phyloP scores from a whole-genome alignment of 1,140 invertebrate genomes.

The Parasteatoda tepidariorum region DNA sequence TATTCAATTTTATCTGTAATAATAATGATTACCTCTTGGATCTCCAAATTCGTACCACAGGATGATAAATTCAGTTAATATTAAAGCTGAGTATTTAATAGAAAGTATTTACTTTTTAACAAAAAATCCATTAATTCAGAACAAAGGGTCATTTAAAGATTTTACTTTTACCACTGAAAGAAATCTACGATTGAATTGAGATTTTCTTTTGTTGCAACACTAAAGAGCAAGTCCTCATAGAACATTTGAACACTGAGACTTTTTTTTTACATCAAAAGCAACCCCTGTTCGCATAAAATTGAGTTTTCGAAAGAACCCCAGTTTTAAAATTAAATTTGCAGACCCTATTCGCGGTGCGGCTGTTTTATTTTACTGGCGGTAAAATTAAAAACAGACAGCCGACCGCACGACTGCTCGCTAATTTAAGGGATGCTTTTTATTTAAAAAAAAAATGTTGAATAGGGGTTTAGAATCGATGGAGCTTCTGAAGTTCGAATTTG shows the following conservation, averaged over 20 bases:
- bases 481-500: too few relatives aligned
- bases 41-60: too few relatives aligned
- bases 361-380: conserved; percentile 33
- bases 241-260: neutral
- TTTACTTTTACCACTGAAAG: neutral
- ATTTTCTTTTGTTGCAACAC: neutral
- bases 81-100: too few relatives aligned
- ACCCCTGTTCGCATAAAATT: conserved; percentile 31
- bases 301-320: conserved; percentile 48
- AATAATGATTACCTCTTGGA: too few relatives aligned
- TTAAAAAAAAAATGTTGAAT: neutral
- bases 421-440: neutral
- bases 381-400: conserved; percentile 42
- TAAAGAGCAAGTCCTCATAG: neutral
- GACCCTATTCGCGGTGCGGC: conserved; percentile 9
- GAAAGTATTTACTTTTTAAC: too few relatives aligned
- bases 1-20: too few relatives aligned
- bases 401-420: neutral
- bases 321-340: conserved; percentile 45
- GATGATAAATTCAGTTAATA: too few relatives aligned
- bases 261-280: conserved; percentile 32
- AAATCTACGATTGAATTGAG: neutral
- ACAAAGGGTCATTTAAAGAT: too few relatives aligned
- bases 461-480: too few relatives aligned
- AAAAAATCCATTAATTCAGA: too few relatives aligned